Evolutionary conservation across 2,888 invertebrate species (phyloP).

Genomic region (Helleia helle): DNA sequence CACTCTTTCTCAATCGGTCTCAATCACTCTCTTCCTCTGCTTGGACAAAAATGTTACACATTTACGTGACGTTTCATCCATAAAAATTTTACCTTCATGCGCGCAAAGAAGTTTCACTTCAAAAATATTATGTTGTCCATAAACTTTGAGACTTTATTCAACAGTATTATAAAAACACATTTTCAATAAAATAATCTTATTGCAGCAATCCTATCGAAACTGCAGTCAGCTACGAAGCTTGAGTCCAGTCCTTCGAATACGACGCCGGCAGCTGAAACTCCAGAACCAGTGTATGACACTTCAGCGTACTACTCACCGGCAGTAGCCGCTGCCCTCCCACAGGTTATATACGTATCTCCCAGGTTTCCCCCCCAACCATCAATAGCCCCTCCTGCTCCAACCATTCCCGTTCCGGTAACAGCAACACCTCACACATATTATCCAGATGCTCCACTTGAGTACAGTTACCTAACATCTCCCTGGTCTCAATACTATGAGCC

Average conservation of each 20-base stretch:
- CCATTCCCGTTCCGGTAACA: slow-evolving; percentile 14
- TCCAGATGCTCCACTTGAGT: slow-evolving; percentile 14
- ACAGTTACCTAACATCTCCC: slow-evolving; percentile 9
- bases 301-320: slow-evolving; percentile 1
- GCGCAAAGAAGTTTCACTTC: too few species aligned
- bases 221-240: slow-evolving; percentile 6
- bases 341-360: slow-evolving; percentile 36
- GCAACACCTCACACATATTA: slow-evolving; percentile 6
- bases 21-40: too few species aligned
- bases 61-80: too few species aligned
- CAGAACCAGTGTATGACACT: slow-evolving; percentile 1
- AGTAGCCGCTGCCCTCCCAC: slow-evolving; percentile 15
- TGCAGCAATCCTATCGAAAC: slow-evolving; percentile 13
- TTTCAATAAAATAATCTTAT: too few species aligned
- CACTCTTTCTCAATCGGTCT: too few species aligned
- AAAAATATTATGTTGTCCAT: too few species aligned
- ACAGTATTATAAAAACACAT: too few species aligned
- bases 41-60: too few species aligned
- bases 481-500: slow-evolving; percentile 13
- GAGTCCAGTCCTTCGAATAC: slow-evolving; percentile 1
- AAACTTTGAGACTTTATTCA: too few species aligned
- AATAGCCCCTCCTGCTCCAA: slow-evolving; percentile 16
- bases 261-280: background rate
- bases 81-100: too few species aligned
- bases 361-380: slow-evolving; percentile 27